These are phyloP conservation scores for Empis livida DNA, from an alignment of 2,888 invertebrate species.

Conservation along the genomic window DNA sequence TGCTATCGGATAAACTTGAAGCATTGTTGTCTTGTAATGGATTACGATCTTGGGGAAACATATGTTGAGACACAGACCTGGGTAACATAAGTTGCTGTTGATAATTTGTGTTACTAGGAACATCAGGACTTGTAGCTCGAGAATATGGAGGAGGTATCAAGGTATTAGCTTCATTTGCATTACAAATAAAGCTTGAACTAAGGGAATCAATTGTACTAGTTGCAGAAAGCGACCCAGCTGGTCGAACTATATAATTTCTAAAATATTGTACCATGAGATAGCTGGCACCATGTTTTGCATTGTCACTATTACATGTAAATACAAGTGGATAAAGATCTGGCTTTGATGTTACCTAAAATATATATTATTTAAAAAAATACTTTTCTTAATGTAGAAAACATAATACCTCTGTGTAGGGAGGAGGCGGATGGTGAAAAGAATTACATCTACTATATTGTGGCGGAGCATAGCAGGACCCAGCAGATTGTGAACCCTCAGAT, in stretches of 20 bases:
- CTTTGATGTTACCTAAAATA: conserved; percentile 62
- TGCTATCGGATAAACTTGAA: not conserved
- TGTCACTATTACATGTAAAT: conserved; percentile 62
- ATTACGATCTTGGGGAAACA: conserved; percentile 35
- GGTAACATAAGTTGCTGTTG: conserved; percentile 35
- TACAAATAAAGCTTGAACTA: conserved; percentile 77
- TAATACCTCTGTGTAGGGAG: conserved; percentile 69
- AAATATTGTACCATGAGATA: conserved; percentile 77
- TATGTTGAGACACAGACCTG: conserved; percentile 47
- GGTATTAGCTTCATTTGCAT: conserved; percentile 74
- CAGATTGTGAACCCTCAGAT: conserved; percentile 66
- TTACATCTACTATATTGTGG: conserved; percentile 75
- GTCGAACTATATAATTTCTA: conserved; percentile 62
- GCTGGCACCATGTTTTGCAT: conserved; percentile 55
- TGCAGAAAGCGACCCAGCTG: conserved; percentile 65
- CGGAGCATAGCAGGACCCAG: conserved; percentile 69
- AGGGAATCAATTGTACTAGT: conserved; percentile 77
- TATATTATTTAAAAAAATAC: not conserved
- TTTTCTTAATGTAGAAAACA: not conserved
- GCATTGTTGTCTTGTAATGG: not conserved
- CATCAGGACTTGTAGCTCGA: conserved; percentile 60
- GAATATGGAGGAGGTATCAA: conserved; percentile 76
- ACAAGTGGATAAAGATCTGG: conserved; percentile 76
- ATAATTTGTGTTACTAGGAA: conserved; percentile 37
- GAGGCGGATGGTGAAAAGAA: conserved; percentile 70